Evolutionary conservation across 2,113 vertebrate species (phyloP).

Genomic region (Nannobrachium achirus): DNA sequence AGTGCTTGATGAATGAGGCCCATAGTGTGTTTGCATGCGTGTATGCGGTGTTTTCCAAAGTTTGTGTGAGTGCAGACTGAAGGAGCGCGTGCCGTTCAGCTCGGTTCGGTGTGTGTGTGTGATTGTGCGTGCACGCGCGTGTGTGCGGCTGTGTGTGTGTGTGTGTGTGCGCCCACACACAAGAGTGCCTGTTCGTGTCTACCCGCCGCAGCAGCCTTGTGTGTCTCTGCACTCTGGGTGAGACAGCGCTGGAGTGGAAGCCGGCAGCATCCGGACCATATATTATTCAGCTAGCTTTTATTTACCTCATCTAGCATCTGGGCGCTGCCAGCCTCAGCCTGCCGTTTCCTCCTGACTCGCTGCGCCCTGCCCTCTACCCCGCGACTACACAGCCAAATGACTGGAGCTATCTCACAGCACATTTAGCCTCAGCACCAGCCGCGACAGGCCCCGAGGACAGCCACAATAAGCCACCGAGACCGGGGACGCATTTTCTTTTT

Average conservation of each 20-base stretch:
- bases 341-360: too few relatives aligned
- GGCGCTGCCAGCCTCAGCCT: conserved; percentile 8
- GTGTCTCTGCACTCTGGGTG: neutral
- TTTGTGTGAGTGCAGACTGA: too few relatives aligned
- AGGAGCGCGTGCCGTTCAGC: too few relatives aligned
- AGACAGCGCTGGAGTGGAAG: conserved; percentile 44
- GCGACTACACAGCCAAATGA: conserved; percentile 17
- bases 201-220: neutral
- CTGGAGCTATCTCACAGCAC: conserved; percentile 31
- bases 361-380: conserved; percentile 7
- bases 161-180: neutral
- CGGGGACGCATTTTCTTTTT: too few relatives aligned
- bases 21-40: conserved; percentile 7
- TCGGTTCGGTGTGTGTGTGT: neutral
- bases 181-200: too few relatives aligned
- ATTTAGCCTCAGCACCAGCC: neutral
- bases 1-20: too few relatives aligned
- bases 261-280: conserved; percentile 50
- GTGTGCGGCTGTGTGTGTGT: neutral
- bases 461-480: too few relatives aligned
- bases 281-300: conserved; percentile 69
- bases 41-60: too few relatives aligned
- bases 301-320: conserved; percentile 68
- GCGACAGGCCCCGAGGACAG: too few relatives aligned
- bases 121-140: conserved; percentile 8